A percentile compares a stretch with the other conserved stretches of the same genome.
Conservation (phyloP, 2,888 invertebrate genomes). For the Pinctada fucata region DNA sequence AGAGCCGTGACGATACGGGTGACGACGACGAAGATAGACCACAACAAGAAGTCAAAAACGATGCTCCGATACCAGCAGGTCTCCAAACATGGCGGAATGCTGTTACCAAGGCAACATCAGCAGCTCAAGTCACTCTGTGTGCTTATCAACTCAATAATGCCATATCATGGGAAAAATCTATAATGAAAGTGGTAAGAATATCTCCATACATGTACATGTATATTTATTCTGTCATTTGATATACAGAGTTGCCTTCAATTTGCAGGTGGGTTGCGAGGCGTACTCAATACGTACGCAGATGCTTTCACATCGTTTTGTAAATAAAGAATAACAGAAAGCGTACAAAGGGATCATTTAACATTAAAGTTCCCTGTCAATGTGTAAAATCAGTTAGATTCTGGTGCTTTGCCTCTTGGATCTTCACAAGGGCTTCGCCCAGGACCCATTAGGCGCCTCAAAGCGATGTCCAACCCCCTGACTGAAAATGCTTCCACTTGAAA, state of each 20-base stretch:
- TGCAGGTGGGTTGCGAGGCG: no score
- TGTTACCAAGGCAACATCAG: constrained; percentile 88
- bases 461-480: no score
- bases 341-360: no score
- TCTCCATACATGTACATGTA: background rate
- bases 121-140: constrained; percentile 93
- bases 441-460: no score
- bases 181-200: constrained; percentile 96
- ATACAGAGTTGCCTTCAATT: background rate
- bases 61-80: constrained; percentile 83
- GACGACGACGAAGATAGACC: constrained; percentile 50
- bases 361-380: no score
- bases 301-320: no score
- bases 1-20: constrained; percentile 38
- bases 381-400: no score
- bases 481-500: no score
- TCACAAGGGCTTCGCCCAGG: no score
- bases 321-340: no score
- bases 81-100: constrained; percentile 89
- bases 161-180: constrained; percentile 99
- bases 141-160: constrained; percentile 91
- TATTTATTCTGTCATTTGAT: background rate
- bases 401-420: no score
- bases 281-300: no score
- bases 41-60: constrained; percentile 30